Conservation (phyloP, 1,140 invertebrate species). For the Drosophila athabasca region DNA sequence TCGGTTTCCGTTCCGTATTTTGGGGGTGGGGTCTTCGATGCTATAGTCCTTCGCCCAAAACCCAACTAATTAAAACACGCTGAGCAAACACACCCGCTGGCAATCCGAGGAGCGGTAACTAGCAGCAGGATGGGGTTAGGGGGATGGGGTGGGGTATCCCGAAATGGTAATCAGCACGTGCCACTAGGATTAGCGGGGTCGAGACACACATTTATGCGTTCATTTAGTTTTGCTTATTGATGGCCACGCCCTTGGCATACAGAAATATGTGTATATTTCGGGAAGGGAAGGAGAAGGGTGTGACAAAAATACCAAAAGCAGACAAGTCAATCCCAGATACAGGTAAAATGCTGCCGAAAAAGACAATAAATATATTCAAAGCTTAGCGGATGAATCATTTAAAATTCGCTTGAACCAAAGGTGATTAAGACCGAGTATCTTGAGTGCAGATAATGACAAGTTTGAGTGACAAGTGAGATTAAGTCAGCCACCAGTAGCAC, state of each 20-base stretch:
- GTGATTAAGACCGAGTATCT: conserved; percentile 41
- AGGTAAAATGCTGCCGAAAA: conserved; percentile 27
- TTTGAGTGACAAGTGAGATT: not conserved
- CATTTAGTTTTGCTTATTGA: conserved; percentile 65
- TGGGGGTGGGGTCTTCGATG: conserved; percentile 8
- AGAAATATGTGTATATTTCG: conserved; percentile 12
- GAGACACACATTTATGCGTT: conserved; percentile 44
- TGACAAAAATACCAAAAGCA: conserved; percentile 23
- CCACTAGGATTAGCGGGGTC: conserved; percentile 62
- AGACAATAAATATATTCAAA: conserved; percentile 17
- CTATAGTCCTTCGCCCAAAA: conserved; percentile 26
- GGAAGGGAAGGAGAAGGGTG: conserved; percentile 20
- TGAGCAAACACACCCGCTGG: conserved; percentile 61
- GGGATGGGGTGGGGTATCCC: conserved; percentile 5
- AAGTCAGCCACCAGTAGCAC: conserved; percentile 1
- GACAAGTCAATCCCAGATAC: conserved; percentile 15
- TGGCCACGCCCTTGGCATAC: conserved; percentile 55
- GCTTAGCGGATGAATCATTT: conserved; percentile 40
- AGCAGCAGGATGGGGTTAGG: not conserved
- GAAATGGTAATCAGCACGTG: conserved; percentile 57
- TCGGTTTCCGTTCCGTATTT: conserved; percentile 4
- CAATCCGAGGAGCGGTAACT: conserved; percentile 1
- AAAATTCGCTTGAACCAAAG: conserved; percentile 23
- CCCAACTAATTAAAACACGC: conserved; percentile 74
- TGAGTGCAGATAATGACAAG: conserved; percentile 32